Base-by-base conservation (phyloP, 2,113 vertebrate species). In the Anoura caudifer region DNA sequence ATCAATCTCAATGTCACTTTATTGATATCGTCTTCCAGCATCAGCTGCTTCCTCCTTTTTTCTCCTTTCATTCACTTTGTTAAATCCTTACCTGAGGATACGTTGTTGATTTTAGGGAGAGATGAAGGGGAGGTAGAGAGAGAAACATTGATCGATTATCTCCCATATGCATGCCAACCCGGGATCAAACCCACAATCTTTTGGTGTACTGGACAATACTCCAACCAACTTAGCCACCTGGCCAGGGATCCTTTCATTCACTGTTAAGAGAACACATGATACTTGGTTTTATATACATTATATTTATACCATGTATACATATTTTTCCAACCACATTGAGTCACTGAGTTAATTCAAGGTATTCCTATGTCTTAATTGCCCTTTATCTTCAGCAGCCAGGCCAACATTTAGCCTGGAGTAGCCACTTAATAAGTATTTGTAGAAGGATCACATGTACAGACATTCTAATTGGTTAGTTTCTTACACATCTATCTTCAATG, bases 381-480 rank as follows among this genome's bases (percentile, higher is more conserved):
- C 63, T 77, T 79, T 92, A 95, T 75, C 72, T 87, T 20, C 50
- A 82, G 10, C 16, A 83, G 75, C 72, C 83, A 86, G 1, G 45
- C 81, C 76, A 65, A 45, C 20, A 59, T 54, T 47, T 83, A 79
- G 61, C 54, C 47, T 47, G 47, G 2, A 95, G 61, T 41, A 70
- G 28, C n/a, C 26, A 31, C 20, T 89, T 91, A 90, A 45, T 54
- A 79, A 84, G 26, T 91, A 10, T 92, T 17, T 83, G 13, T 69
- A 69, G 45, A 90, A 90, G 26, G 63, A 70, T 93, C 73, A 52
- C 28, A 56, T 26, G n/a, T 50, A n/a, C 24, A 56, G 24, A 61
- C 14, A 38, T 86, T 92, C 31, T 94, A 95, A 90, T 87, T 90
- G 72, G 22, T 77, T 95, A 16, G 31, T 33, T 90, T 84, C 26